A percentile compares a stretch with the other conserved stretches of the same genome.
phyloP scores from a whole-genome alignment of 2,797 vertebrate genomes.

The Enteromius treurensis region DNA sequence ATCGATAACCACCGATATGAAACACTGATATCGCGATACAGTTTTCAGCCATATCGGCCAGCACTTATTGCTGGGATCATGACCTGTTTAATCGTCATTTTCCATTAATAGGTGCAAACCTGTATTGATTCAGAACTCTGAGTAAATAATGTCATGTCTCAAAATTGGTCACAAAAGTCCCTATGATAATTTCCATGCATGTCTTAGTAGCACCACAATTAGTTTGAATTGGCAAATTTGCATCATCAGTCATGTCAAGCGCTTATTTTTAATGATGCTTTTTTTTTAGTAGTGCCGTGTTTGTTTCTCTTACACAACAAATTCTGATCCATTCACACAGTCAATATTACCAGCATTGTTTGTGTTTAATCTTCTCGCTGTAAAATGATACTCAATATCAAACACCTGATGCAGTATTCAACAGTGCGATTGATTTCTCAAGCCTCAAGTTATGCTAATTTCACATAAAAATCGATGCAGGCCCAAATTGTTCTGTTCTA shows the following conservation, averaged over 20 bases:
- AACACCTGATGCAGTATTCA: constrained; percentile 32
- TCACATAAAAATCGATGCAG: constrained; percentile 6
- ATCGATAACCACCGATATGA: too few relatives aligned
- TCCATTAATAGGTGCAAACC: neutral
- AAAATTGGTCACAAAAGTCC: neutral
- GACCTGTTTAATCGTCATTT: neutral
- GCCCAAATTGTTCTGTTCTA: neutral
- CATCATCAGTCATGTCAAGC: neutral
- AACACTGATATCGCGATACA: too few relatives aligned
- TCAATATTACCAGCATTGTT: neutral
- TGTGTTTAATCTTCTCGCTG: neutral
- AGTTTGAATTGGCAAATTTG: neutral
- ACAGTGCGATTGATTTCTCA: neutral
- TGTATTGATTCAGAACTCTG: neutral
- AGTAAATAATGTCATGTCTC: neutral
- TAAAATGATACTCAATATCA: constrained; percentile 11
- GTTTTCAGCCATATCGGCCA: too few relatives aligned
- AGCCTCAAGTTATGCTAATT: constrained; percentile 1
- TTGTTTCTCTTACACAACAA: neutral
- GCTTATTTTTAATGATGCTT: neutral
- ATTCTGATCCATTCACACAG: neutral
- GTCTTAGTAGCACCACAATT: neutral
- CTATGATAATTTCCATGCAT: neutral
- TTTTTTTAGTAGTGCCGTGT: neutral
- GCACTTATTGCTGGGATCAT: neutral